phyloP scores from a whole-genome alignment of 2,797 vertebrate species.

The Acestrorhynchus altus region DNA sequence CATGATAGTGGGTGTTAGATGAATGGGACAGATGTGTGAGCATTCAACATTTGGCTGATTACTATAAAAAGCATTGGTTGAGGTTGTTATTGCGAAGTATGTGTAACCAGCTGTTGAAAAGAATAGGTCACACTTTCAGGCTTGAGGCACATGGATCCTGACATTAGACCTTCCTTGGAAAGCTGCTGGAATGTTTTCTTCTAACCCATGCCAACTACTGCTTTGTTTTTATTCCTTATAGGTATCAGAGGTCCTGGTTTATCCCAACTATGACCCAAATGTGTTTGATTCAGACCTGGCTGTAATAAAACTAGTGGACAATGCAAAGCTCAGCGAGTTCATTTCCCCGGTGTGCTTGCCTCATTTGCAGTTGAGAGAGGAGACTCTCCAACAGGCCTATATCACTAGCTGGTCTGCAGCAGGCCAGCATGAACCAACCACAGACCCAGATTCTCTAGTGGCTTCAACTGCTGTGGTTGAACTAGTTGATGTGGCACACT shows the following conservation, averaged over 20 bases:
- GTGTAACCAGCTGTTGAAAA: no score
- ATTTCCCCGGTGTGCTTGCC: conserved; percentile 87
- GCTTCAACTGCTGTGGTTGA: conserved; percentile 76
- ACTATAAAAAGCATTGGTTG: no score
- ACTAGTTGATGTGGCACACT: conserved; percentile 80
- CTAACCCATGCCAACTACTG: not conserved
- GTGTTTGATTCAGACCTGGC: conserved; percentile 83
- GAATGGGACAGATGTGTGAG: no score
- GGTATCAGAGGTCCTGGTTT: conserved; percentile 85
- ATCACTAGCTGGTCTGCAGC: conserved; percentile 82
- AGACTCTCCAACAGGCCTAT: conserved; percentile 64
- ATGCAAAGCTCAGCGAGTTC: conserved; percentile 82
- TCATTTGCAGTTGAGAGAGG: conserved; percentile 74
- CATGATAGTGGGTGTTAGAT: no score
- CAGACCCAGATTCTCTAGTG: conserved; percentile 56
- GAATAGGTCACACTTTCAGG: no score
- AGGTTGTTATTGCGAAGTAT: no score
- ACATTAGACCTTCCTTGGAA: conserved; percentile 5
- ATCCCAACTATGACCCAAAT: conserved; percentile 82
- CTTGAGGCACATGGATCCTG: not conserved
- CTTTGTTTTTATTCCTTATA: conserved; percentile 59
- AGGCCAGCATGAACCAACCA: conserved; percentile 55
- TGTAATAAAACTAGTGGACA: conserved; percentile 86
- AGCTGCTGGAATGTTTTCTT: conserved; percentile 23
- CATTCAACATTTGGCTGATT: no score